Conservation (phyloP, 2,888 invertebrate species). For the Serripes groenlandicus region DNA sequence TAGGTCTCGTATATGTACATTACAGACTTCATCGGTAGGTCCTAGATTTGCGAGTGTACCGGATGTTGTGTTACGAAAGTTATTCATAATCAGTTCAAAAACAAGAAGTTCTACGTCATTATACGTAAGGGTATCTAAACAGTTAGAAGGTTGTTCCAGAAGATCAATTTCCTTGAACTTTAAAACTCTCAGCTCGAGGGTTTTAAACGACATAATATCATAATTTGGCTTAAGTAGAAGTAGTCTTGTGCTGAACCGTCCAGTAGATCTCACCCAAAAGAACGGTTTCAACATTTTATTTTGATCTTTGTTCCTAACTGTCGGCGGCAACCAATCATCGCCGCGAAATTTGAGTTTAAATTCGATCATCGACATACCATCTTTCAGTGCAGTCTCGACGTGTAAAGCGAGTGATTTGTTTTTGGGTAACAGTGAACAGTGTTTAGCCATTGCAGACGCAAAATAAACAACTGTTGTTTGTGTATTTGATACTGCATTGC, state of each 20-base stretch:
- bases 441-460: no score
- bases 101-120: constrained; percentile 50
- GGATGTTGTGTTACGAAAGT: constrained; percentile 60
- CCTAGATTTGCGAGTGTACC: constrained; percentile 13
- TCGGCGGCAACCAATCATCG: background rate
- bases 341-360: constrained; percentile 7
- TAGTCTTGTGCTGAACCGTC: constrained; percentile 77
- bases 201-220: constrained; percentile 74
- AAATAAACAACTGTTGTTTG: no score
- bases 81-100: constrained; percentile 71
- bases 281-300: constrained; percentile 58
- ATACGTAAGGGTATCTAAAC: constrained; percentile 64
- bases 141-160: constrained; percentile 71
- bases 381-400: background rate
- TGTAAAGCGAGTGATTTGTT: background rate
- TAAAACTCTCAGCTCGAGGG: constrained; percentile 76
- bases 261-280: constrained; percentile 74
- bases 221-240: constrained; percentile 80
- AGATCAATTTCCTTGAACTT: constrained; percentile 69
- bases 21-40: constrained; percentile 69
- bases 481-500: no score
- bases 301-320: constrained; percentile 3
- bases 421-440: background rate
- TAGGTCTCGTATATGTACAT: constrained; percentile 52
- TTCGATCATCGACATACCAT: constrained; percentile 5